phyloP scores from a whole-genome alignment of 2,113 vertebrate genomes.

The Macroglossus sobrinus region DNA sequence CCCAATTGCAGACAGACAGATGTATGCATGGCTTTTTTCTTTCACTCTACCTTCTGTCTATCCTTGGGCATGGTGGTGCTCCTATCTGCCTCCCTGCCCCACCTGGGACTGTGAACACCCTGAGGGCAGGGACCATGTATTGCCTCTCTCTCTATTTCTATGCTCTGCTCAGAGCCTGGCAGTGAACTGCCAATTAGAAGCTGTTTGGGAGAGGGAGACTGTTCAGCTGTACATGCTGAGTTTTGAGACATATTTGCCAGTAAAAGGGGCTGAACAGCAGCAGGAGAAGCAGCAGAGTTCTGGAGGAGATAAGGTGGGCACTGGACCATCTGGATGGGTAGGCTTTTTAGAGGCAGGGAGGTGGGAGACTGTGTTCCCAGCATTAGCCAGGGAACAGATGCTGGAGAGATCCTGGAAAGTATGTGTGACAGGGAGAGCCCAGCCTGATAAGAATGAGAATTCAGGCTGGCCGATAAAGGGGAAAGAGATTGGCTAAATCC shows the following conservation, averaged over 20 bases:
- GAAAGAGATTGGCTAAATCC: background rate
- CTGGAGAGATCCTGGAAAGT: background rate
- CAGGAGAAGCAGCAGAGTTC: background rate
- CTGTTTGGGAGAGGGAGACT: background rate
- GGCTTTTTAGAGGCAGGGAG: background rate
- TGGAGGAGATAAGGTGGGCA: background rate
- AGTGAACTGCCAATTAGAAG: background rate
- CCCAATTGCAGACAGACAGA: background rate
- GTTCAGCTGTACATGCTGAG: background rate
- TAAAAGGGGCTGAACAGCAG: background rate
- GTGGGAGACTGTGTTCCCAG: background rate
- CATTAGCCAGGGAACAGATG: background rate
- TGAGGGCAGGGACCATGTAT: background rate
- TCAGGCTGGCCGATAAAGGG: background rate
- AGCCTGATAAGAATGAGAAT: background rate
- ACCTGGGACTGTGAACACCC: background rate
- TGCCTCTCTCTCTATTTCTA: background rate
- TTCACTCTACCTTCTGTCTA: background rate
- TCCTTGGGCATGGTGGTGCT: fast-evolving
- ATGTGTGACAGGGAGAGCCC: background rate
- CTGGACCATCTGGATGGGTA: background rate
- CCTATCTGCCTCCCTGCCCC: background rate
- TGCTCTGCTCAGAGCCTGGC: background rate
- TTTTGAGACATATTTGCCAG: background rate
- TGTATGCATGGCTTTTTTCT: background rate